Base-by-base conservation (phyloP, 2,888 invertebrate species). In the Limenitis camilla region DNA sequence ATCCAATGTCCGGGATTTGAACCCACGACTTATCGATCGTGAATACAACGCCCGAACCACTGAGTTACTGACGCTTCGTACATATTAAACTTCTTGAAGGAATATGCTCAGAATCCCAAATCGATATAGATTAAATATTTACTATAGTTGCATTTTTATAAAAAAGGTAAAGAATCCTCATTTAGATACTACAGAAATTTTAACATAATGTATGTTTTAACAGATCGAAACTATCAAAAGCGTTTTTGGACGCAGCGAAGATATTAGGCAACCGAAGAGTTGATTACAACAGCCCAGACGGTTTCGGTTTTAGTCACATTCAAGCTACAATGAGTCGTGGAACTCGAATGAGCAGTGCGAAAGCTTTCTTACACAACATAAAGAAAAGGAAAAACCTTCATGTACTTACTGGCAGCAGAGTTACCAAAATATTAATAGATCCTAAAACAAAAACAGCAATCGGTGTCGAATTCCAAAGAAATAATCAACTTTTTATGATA, bases 281-380 rank as follows among this genome's bases (percentile, higher is more conserved):
- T 5, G 94, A 94, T 70, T 92, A 93, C 71, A 94, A 94, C 71
- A 91, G 91, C 60, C 90, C 90, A 0, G 85, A 89, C 45, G 78
- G 85, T 9, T 91, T 90, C 28, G 93, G 92, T 27, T 89, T 91
- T 63, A 86, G 71, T 60, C 77, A 77, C 53, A 79, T 84, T 44
- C 84, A 85, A 63, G 80, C 81, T 0, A 91, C 88, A 0, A 78
- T 85, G 5, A 71, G 72, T 42, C 69, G 75, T 11, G 91, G 91
- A 0, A 75, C 77, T 4, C 78, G 93, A 38, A 69, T 71, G 50
- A 89, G 90, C 67, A 81, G 89, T 60, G 89, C 89, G 45, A 88
- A 86, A 63, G 91, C 92, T 1, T 92, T 90, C 64, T 71, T 92
- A 7, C 86, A 88, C 58, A 83, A 80, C 11, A 72, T 89, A 54